phyloP scores from a whole-genome alignment of 2,888 invertebrate genomes.

The Rugalucina vietnamica region DNA sequence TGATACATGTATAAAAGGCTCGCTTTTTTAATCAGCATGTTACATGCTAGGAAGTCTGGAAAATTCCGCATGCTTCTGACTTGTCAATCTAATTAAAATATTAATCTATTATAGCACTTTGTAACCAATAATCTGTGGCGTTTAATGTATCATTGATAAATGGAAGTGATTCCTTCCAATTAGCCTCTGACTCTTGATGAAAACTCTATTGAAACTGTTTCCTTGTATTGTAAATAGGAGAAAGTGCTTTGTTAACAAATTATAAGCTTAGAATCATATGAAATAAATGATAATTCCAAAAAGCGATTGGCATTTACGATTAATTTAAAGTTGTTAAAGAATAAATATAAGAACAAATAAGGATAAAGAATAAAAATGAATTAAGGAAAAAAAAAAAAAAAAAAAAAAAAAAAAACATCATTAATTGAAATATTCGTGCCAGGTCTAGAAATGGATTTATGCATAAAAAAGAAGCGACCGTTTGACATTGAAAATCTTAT shows the following conservation, averaged over 20 bases:
- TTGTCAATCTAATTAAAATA: conserved; percentile 13
- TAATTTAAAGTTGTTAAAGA: too few species aligned
- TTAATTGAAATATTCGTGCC: too few species aligned
- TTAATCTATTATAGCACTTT: conserved; percentile 8
- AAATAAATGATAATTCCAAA: too few species aligned
- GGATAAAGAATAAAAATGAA: too few species aligned
- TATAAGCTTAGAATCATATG: too few species aligned
- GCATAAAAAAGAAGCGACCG: background rate
- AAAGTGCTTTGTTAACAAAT: too few species aligned
- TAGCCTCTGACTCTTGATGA: background rate
- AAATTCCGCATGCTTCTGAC: background rate
- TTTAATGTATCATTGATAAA: background rate
- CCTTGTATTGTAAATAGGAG: too few species aligned
- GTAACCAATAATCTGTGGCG: background rate
- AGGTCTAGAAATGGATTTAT: conserved; percentile 7
- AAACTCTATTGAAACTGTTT: too few species aligned
- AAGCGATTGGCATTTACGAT: too few species aligned
- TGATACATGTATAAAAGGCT: background rate
- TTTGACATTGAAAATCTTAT: background rate
- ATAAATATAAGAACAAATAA: too few species aligned
- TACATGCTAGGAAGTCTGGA: background rate
- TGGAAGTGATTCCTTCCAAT: conserved; percentile 6
- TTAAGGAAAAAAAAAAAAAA: too few species aligned
- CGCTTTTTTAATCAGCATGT: background rate
- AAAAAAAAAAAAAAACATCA: too few species aligned